These are phyloP conservation scores for Mycogona germanica DNA, from an alignment of 2,888 invertebrate species.

Conservation along the genomic window DNA sequence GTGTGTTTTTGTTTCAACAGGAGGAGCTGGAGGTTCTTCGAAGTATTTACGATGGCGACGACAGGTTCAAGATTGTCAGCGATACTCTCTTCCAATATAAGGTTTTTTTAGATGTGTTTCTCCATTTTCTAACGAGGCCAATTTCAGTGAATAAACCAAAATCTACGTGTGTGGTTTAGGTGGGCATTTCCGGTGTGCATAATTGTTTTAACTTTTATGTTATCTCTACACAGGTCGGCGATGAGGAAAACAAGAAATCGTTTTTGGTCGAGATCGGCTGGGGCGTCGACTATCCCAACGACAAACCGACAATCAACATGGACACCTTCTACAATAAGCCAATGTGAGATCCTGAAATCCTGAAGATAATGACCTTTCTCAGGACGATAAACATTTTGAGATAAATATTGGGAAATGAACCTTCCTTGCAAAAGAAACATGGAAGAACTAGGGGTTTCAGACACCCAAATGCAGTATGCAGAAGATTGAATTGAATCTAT, in stretches of 20 bases:
- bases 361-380: too few relatives aligned
- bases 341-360: too few relatives aligned
- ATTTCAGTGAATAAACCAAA: too few relatives aligned
- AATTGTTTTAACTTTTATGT: background rate
- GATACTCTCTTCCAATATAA: conserved; percentile 78
- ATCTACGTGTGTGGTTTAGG: too few relatives aligned
- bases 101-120: too few relatives aligned
- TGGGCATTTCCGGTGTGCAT: conserved; percentile 30
- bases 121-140: too few relatives aligned
- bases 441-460: too few relatives aligned
- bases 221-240: conserved; percentile 50
- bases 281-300: conserved; percentile 74
- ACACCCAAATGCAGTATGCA: too few relatives aligned
- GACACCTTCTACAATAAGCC: conserved; percentile 88
- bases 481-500: too few relatives aligned
- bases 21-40: conserved; percentile 83
- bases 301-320: conserved; percentile 66
- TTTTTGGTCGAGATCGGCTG: conserved; percentile 80
- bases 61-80: conserved; percentile 66
- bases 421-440: too few relatives aligned
- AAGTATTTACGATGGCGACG: conserved; percentile 91
- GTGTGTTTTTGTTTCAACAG: conserved; percentile 26
- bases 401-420: too few relatives aligned
- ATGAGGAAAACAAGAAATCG: conserved; percentile 61
- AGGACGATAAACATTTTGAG: too few relatives aligned